Conservation (phyloP, 2,797 vertebrate species). For the Brachyrhaphis roseni region DNA sequence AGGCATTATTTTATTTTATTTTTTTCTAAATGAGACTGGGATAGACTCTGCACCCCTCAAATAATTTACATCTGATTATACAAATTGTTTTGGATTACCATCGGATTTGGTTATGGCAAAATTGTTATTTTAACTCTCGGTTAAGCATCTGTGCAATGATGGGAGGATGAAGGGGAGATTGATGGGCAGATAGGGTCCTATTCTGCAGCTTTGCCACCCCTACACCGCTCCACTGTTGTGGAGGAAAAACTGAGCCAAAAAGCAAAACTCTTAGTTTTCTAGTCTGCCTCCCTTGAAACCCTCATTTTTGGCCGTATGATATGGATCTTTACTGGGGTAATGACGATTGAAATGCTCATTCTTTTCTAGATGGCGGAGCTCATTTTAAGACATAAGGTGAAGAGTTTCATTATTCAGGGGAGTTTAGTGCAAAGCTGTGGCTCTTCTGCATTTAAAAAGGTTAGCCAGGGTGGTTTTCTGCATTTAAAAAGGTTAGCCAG, state of each 20-base stretch:
- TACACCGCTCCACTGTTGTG: neutral
- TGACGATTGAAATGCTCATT: neutral
- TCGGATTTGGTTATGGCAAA: neutral
- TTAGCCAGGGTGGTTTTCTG: neutral
- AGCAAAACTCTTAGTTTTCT: neutral
- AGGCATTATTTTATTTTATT: neutral
- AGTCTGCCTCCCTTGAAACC: neutral
- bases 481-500: neutral
- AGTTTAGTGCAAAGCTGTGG: neutral
- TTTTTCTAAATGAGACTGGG: neutral
- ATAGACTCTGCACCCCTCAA: neutral
- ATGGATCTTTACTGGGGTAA: neutral
- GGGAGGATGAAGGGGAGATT: neutral
- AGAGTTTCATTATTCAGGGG: neutral
- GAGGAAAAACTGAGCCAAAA: neutral
- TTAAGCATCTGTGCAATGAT: neutral
- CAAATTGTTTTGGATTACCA: neutral
- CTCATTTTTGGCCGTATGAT: neutral
- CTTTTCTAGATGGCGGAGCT: neutral
- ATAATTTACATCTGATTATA: neutral
- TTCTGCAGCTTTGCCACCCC: neutral
- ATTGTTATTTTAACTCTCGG: neutral
- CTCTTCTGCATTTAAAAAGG: neutral
- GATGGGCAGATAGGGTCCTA: neutral
- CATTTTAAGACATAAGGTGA: neutral